phyloP scores from a whole-genome alignment of 2,113 vertebrate genomes.

The Ia io region DNA sequence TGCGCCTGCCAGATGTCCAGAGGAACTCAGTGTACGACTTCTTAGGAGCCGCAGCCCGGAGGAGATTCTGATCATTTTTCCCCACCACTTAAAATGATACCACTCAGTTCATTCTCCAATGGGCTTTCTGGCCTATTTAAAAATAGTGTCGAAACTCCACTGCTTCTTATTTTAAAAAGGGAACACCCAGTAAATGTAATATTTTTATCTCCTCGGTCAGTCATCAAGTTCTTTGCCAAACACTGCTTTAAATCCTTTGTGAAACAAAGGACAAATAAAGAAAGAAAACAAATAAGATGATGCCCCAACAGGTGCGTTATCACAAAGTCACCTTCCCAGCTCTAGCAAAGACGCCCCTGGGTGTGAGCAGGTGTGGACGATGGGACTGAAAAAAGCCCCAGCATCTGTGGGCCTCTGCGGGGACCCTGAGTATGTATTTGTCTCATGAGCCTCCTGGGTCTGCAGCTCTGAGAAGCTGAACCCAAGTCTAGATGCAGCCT shows the following conservation, averaged over 20 bases:
- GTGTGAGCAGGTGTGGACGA: too few relatives aligned
- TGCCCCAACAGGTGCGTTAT: neutral
- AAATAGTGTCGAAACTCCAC: neutral
- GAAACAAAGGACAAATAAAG: neutral
- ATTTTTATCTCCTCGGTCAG: neutral
- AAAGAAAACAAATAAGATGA: neutral
- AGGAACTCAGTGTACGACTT: too few relatives aligned
- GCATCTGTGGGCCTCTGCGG: neutral
- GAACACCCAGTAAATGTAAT: neutral
- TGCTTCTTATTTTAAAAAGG: neutral
- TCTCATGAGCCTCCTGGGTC: neutral
- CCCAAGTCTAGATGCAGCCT: too few relatives aligned
- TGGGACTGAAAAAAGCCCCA: neutral
- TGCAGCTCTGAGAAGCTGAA: neutral
- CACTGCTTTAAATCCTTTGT: neutral
- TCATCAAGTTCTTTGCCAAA: neutral
- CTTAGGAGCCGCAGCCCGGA: neutral
- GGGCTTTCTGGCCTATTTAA: neutral
- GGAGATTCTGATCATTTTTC: neutral
- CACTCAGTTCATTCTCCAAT: neutral
- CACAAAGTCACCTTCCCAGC: accelerated
- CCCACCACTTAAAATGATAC: neutral
- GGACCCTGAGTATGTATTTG: too few relatives aligned
- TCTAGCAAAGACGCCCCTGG: accelerated
- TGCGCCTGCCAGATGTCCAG: neutral